These are phyloP conservation scores for Lagorchestes hirsutus DNA, from an alignment of 2,797 vertebrate species.

Conservation along the genomic window DNA sequence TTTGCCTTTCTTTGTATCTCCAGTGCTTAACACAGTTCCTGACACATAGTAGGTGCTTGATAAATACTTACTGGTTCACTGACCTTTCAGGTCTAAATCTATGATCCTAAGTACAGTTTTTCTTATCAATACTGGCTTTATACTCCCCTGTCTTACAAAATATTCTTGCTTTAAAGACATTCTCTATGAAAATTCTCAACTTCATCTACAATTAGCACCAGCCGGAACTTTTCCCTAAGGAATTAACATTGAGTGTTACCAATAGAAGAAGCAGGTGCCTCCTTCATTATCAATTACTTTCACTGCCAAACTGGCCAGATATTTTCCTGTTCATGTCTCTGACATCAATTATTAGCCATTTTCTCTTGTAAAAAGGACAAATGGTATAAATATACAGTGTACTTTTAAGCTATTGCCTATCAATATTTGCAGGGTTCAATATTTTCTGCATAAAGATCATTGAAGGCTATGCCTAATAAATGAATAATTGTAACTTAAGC, in stretches of 20 bases:
- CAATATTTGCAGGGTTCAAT: not conserved
- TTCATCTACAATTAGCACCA: not conserved
- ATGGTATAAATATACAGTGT: not conserved
- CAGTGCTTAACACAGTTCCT: no score
- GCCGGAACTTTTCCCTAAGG: not conserved
- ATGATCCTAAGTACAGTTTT: not conserved
- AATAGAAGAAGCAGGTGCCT: not conserved
- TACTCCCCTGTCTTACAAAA: not conserved
- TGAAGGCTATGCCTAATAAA: not conserved
- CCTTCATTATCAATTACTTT: not conserved
- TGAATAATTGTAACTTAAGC: conserved; percentile 10
- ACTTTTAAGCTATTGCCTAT: not conserved
- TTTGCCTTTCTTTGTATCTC: not conserved
- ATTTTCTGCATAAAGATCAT: conserved; percentile 8
- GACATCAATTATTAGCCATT: not conserved
- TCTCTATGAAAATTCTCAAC: not conserved
- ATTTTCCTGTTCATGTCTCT: not conserved
- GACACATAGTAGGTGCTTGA: not conserved
- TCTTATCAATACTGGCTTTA: not conserved
- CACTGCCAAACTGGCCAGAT: not conserved
- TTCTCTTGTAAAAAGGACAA: not conserved
- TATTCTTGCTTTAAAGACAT: not conserved
- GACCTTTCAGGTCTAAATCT: not conserved
- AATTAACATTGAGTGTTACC: not conserved
- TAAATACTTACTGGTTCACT: not conserved